phyloP scores from a whole-genome alignment of 2,113 vertebrate genomes.

The Lepus americanus region DNA sequence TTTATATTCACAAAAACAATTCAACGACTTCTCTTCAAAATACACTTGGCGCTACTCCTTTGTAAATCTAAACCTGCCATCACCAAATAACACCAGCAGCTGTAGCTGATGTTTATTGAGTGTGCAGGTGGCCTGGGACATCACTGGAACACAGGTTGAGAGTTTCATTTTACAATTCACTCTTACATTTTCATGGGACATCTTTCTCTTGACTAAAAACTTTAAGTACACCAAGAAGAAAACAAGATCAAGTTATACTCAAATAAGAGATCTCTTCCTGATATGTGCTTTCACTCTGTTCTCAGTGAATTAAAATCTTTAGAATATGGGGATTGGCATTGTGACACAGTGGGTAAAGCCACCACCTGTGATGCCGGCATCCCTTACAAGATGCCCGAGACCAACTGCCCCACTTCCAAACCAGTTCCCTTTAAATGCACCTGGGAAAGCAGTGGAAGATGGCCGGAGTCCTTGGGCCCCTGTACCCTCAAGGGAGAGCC shows the following conservation, averaged over 20 bases:
- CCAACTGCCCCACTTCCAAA: too few relatives aligned
- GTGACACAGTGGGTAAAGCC: too few relatives aligned
- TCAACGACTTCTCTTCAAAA: conserved; percentile 50
- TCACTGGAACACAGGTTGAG: not conserved
- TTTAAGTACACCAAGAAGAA: not conserved
- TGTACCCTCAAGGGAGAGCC: too few relatives aligned
- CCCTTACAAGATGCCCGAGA: too few relatives aligned
- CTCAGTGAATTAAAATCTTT: not conserved
- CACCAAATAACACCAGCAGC: conserved; percentile 24
- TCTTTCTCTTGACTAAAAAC: conserved; percentile 57
- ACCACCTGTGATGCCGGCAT: too few relatives aligned
- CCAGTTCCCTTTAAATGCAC: too few relatives aligned
- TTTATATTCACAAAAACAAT: conserved; percentile 46
- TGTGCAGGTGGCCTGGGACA: not conserved
- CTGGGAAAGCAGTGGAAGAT: too few relatives aligned
- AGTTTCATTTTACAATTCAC: conserved; percentile 36
- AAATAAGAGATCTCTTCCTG: not conserved
- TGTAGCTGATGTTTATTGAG: not conserved
- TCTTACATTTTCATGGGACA: conserved; percentile 29
- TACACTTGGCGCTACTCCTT: conserved; percentile 38
- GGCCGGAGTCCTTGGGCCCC: too few relatives aligned
- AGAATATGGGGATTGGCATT: too few relatives aligned
- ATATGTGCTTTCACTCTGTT: not conserved
- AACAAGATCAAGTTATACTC: conserved; percentile 18
- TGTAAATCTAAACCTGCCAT: conserved; percentile 12